Evolutionary conservation across 2,113 vertebrate genomes (phyloP).

Genomic region (Triplophysa rosa): DNA sequence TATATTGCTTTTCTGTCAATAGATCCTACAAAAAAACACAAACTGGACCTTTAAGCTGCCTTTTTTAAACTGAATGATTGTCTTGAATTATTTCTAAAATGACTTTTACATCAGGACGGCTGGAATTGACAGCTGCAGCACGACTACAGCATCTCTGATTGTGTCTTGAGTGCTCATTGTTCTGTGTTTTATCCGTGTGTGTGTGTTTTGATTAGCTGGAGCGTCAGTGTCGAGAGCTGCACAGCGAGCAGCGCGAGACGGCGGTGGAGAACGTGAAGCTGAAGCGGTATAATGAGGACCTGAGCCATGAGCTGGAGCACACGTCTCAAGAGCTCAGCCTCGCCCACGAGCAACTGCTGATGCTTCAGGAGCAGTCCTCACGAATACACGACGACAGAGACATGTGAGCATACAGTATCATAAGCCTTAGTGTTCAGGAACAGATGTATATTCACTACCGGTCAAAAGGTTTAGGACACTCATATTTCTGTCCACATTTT

Average conservation of each 20-base stretch:
- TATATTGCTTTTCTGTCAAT: too few species aligned
- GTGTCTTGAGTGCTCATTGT: background rate
- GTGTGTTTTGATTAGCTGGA: slow-evolving; percentile 76
- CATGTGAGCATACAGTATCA: slow-evolving; percentile 74
- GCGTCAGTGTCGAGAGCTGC: slow-evolving; percentile 80
- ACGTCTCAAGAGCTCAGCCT: slow-evolving; percentile 75
- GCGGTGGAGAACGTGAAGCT: slow-evolving; percentile 86
- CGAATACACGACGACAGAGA: slow-evolving; percentile 85
- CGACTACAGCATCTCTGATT: too few species aligned
- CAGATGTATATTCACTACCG: too few species aligned
- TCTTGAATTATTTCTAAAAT: too few species aligned
- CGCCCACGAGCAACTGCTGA: slow-evolving; percentile 81
- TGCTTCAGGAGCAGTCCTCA: slow-evolving; percentile 81
- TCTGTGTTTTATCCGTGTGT: background rate
- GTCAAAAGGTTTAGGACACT: too few species aligned
- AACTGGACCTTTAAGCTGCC: too few species aligned
- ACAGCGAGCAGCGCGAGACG: slow-evolving; percentile 82
- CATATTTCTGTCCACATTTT: too few species aligned
- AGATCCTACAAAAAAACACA: too few species aligned
- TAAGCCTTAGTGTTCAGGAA: background rate
- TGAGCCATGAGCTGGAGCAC: slow-evolving; percentile 80
- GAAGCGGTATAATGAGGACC: slow-evolving; percentile 83
- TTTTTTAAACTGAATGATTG: too few species aligned
- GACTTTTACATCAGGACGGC: too few species aligned
- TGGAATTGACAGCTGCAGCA: too few species aligned